phyloP scores from a whole-genome alignment of 2,888 invertebrate species.

The Terebella lapidaria region DNA sequence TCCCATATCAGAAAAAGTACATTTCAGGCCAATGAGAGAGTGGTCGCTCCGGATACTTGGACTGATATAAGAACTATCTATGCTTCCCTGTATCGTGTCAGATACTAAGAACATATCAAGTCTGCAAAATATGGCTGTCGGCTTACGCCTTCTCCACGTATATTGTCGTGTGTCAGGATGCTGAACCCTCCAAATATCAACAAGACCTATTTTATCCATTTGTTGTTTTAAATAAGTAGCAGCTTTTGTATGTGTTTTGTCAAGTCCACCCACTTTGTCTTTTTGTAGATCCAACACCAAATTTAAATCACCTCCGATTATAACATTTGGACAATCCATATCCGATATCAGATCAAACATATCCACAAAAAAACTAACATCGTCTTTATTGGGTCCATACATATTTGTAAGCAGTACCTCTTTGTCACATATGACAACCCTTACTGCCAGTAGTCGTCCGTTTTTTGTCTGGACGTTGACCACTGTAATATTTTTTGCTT shows the following conservation, averaged over 20 bases:
- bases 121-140: not conserved
- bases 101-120: not conserved
- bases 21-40: not conserved
- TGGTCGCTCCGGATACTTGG: not conserved
- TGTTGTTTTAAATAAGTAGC: not conserved
- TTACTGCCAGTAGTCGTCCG: too few relatives aligned
- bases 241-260: not conserved
- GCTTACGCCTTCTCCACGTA: not conserved
- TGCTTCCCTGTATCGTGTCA: not conserved
- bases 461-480: too few relatives aligned
- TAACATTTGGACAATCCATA: not conserved
- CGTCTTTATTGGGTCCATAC: too few relatives aligned
- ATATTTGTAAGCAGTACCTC: not conserved
- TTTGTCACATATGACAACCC: not conserved
- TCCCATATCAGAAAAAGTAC: not conserved
- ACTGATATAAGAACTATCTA: not conserved
- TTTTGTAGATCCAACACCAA: not conserved
- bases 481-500: too few relatives aligned
- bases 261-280: not conserved
- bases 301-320: not conserved
- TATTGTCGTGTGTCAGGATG: not conserved
- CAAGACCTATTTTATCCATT: not conserved
- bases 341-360: not conserved
- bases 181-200: not conserved
- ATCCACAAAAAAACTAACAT: not conserved